Evolutionary conservation across 23 tunicate genomes (phyloP).

Genomic region (Halocynthia roretzi): DNA sequence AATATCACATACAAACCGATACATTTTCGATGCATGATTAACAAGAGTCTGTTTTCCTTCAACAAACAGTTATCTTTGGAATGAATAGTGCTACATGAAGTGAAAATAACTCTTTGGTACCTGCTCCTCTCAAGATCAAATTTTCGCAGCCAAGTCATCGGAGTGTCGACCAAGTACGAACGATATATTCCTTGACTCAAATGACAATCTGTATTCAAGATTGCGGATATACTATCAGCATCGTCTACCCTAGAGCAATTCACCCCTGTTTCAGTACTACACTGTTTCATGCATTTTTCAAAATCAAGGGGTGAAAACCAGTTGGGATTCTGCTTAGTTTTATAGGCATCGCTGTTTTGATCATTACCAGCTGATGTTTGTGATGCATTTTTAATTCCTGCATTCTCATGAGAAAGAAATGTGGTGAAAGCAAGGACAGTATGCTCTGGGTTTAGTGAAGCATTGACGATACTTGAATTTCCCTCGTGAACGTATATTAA

Average conservation of each 20-base stretch:
- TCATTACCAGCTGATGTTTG: neutral
- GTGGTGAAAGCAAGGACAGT: constrained; percentile 36
- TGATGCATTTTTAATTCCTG: neutral
- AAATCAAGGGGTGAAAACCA: neutral
- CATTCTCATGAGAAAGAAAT: neutral
- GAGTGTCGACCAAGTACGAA: constrained; percentile 16
- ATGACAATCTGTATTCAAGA: neutral
- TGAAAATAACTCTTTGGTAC: constrained; percentile 21
- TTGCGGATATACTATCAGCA: neutral
- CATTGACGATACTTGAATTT: constrained; percentile 32
- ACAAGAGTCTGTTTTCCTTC: constrained; percentile 18
- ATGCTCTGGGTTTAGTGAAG: constrained; percentile 42
- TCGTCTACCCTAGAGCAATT: neutral
- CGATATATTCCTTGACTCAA: neutral
- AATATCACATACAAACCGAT: constrained; percentile 7
- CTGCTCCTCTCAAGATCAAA: neutral
- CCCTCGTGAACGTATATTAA: constrained; percentile 25
- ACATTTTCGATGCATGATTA: constrained; percentile 8
- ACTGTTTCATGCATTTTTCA: neutral
- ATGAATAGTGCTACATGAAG: neutral
- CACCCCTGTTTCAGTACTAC: neutral
- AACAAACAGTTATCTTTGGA: neutral
- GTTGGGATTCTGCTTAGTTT: neutral
- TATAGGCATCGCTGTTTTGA: neutral
- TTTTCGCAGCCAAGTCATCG: constrained; percentile 5